phyloP scores from a whole-genome alignment of 1,140 invertebrate species.

The Procambarus virginalis region DNA sequence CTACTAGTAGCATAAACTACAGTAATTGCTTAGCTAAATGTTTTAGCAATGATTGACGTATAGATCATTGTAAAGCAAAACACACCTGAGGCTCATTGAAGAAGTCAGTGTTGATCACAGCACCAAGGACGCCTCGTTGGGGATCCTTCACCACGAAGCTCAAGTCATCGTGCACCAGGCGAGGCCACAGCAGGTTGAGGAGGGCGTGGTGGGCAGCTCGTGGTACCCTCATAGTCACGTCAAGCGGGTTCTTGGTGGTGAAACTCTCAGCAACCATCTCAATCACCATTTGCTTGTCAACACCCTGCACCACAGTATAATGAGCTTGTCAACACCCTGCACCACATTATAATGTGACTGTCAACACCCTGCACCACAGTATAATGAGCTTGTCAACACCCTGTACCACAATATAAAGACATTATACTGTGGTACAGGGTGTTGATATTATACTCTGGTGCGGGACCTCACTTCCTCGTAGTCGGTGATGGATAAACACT shows the following conservation, averaged over 20 bases:
- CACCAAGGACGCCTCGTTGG: slow-evolving; percentile 52
- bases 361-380: neutral
- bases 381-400: neutral
- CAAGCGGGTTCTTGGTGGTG: slow-evolving; percentile 54
- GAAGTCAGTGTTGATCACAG: slow-evolving; percentile 57
- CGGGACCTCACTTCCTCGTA: too few relatives aligned
- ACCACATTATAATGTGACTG: too few relatives aligned
- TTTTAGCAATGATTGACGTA: too few relatives aligned
- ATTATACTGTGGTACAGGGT: too few relatives aligned
- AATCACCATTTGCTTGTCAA: slow-evolving; percentile 43
- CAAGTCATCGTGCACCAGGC: slow-evolving; percentile 58
- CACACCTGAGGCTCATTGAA: slow-evolving; percentile 57
- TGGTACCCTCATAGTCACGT: slow-evolving; percentile 42
- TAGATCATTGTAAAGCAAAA: too few relatives aligned
- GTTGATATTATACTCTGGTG: too few relatives aligned
- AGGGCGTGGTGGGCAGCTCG: slow-evolving; percentile 25
- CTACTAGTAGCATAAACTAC: too few relatives aligned
- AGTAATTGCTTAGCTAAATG: too few relatives aligned
- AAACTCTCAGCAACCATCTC: slow-evolving; percentile 57
- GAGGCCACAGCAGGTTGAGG: slow-evolving; percentile 44
- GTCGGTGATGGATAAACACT: too few relatives aligned
- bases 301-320: slow-evolving; percentile 19
- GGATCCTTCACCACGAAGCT: slow-evolving; percentile 67
- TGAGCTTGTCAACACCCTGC: too few relatives aligned
- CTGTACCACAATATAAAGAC: neutral